These are phyloP conservation scores for Bolinopsis microptera DNA, from an alignment of 37 sponge, comb jelly and placozoan species.

Conservation along the genomic window DNA sequence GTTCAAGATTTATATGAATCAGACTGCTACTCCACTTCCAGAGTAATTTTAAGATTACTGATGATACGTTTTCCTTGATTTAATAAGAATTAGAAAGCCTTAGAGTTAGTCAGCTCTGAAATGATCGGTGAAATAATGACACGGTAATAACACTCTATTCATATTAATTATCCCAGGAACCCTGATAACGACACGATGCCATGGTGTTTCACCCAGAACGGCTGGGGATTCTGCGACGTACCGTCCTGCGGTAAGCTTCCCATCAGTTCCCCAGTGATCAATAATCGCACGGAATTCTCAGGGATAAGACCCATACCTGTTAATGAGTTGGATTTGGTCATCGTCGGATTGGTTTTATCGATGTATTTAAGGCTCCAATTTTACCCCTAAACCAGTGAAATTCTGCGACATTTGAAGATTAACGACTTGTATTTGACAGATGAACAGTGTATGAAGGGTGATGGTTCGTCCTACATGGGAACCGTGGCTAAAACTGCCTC, in stretches of 20 bases:
- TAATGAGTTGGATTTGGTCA: not conserved
- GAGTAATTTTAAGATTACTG: not conserved
- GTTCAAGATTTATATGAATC: no score
- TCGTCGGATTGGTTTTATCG: not conserved
- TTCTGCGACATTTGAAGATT: not conserved
- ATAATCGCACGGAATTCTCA: not conserved
- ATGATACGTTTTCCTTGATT: not conserved
- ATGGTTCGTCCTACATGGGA: constrained; percentile 10
- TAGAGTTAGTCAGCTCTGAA: not conserved
- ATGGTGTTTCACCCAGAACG: constrained; percentile 36
- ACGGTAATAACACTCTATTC: not conserved
- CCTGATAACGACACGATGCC: not conserved
- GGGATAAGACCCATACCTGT: not conserved
- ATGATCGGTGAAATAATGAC: not conserved
- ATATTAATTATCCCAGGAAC: not conserved
- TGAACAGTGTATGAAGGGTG: constrained; percentile 5
- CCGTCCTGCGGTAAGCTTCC: constrained; percentile 26
- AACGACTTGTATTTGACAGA: not conserved
- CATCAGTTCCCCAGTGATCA: not conserved
- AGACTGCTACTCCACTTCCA: not conserved
- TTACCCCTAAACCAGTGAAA: no score
- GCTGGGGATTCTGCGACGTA: constrained; percentile 17
- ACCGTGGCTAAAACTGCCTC: constrained; percentile 25
- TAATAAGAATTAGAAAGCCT: no score
- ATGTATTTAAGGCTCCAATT: no score